Conservation (phyloP, 2,797 vertebrate species). For the Onychomys leucogaster region DNA sequence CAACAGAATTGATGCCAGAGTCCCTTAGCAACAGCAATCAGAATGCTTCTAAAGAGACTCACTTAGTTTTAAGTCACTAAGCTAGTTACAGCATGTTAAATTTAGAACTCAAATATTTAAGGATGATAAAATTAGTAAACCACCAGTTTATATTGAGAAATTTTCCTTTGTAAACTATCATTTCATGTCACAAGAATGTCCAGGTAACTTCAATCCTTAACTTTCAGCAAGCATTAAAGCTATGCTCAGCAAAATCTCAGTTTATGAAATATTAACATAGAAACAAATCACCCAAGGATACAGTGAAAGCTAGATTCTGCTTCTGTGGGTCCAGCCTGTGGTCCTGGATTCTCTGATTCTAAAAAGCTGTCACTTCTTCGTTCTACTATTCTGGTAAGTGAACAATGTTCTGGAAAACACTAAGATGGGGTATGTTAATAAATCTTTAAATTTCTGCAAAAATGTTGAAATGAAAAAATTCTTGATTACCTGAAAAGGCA, state of each 20-base stretch:
- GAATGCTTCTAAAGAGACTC: neutral
- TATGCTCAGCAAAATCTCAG: neutral
- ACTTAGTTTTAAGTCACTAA: neutral
- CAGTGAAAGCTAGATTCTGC: neutral
- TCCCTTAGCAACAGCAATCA: constrained; percentile 48
- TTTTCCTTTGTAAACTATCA: neutral
- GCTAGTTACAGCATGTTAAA: constrained; percentile 5
- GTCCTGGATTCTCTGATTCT: neutral
- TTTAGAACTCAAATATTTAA: constrained; percentile 11
- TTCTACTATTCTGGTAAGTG: neutral
- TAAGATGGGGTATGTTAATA: neutral
- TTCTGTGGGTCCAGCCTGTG: neutral
- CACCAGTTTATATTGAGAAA: neutral
- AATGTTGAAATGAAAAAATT: neutral
- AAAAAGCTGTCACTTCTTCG: neutral
- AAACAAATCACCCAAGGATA: neutral
- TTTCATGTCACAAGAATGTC: neutral
- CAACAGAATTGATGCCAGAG: constrained; percentile 30
- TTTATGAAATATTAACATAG: neutral
- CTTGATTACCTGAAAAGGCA: neutral
- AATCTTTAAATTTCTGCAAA: neutral
- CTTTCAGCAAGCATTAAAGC: neutral
- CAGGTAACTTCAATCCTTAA: neutral
- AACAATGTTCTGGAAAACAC: neutral
- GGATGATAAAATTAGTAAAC: neutral